Conservation (phyloP, 2,888 invertebrate species). For the Ischnura elegans region DNA sequence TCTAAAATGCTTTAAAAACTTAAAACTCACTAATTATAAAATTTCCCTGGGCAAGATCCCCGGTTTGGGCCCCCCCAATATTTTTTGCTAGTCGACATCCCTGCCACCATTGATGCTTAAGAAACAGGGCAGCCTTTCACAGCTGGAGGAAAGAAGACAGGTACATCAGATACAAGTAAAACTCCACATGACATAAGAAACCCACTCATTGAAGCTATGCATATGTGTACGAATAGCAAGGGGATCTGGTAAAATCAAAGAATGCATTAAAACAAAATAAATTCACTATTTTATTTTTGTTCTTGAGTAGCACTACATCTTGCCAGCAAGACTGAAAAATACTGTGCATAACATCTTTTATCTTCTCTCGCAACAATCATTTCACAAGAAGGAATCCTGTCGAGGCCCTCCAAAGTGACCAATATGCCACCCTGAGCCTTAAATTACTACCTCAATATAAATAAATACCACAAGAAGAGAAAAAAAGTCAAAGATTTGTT, state of each 20-base stretch:
- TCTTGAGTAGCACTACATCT: background rate
- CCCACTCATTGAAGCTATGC: background rate
- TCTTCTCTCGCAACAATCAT: background rate
- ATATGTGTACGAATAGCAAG: background rate
- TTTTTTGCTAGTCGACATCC: too few relatives aligned
- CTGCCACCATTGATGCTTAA: too few relatives aligned
- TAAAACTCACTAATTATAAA: too few relatives aligned
- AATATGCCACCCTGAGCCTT: background rate
- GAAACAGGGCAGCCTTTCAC: too few relatives aligned
- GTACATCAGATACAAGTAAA: too few relatives aligned
- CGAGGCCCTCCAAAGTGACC: background rate
- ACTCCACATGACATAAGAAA: too few relatives aligned
- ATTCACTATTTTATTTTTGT: background rate
- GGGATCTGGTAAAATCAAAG: background rate
- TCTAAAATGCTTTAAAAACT: too few relatives aligned
- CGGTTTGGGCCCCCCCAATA: too few relatives aligned
- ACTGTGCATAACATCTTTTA: background rate
- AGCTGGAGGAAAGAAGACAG: too few relatives aligned
- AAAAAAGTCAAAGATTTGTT: background rate
- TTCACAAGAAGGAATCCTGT: background rate
- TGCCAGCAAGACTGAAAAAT: slow-evolving; percentile 15
- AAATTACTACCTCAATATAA: background rate
- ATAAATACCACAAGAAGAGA: background rate
- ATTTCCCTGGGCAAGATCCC: too few relatives aligned
- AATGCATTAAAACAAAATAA: background rate